Evolutionary conservation across 1,140 invertebrate genomes (phyloP).

Genomic region (Leptinotarsa undecemlineata): DNA sequence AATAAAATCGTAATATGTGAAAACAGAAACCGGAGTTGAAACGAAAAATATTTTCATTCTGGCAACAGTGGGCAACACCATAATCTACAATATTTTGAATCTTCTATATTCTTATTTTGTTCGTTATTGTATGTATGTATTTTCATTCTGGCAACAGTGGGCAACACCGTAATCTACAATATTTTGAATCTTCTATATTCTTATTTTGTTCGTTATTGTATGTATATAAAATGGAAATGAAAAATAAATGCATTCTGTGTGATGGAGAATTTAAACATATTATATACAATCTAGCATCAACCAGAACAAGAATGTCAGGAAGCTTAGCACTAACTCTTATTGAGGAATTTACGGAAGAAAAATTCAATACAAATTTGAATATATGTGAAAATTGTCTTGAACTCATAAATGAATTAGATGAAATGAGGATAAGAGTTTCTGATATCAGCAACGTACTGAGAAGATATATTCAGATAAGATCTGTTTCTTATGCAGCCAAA

Average conservation of each 20-base stretch:
- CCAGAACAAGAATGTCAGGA: background rate
- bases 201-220: background rate
- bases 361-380: conserved; percentile 28
- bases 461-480: conserved; percentile 18
- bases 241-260: background rate
- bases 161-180: no score
- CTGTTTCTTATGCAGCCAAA: background rate
- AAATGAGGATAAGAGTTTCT: conserved; percentile 33
- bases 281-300: background rate
- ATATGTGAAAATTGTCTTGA: conserved; percentile 34
- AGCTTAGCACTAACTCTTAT: background rate
- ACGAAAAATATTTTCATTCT: no score
- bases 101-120: background rate
- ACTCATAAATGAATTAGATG: conserved; percentile 39
- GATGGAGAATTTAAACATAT: background rate
- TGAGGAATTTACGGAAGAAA: background rate
- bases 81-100: no score
- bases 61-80: no score
- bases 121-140: background rate
- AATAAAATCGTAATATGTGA: no score
- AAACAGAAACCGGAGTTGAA: no score
- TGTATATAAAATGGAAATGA: background rate
- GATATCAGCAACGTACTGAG: conserved; percentile 25
- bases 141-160: no score
- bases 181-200: no score